Base-by-base conservation (phyloP, 2,797 vertebrate genomes). In the Thripadectes ignobilis region DNA sequence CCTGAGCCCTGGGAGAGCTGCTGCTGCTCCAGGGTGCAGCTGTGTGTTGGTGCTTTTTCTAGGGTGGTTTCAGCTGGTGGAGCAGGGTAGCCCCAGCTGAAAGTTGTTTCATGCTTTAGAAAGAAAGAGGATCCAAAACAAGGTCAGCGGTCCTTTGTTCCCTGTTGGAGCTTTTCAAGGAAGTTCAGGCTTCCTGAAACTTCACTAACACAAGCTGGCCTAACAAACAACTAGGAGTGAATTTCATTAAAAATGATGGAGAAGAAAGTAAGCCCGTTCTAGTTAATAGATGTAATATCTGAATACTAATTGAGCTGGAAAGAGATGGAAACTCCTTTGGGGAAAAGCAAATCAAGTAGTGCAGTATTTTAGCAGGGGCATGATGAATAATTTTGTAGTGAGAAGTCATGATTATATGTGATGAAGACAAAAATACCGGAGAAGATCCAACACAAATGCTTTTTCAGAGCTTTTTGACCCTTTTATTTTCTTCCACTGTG, bases 381-480 rank as follows among this genome's bases (percentile, higher is more conserved):
- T 0, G 8, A 73, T 30, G 36, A 89, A 48, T 24, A 78, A 81
- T 78, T 88, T 68, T 81, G n/a, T 52, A 62, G 57, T 77, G 66
- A 72, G 24, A 75, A 66, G n/a, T 39, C 66, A 75, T 22, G 45
- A 77, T 73, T 48, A 38, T 5, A 52, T 18, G 18, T 32, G 54
- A 81, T 57, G 63, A 86, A 89, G 68, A 51, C 48, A 95, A 68
- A 83, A 93, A 89, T 23, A 55, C 43, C 49, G 68, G 74, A 67
- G 57, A 77, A 71, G 34, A 72, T 74, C 71, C 45, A n/a, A 49
- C 61, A 61, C 7, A 75, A 80, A 72, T 1, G 7, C 26, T 23
- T 49, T 68, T 38, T 43, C 41, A 45, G 30, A 69, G 30, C 23
- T 84, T 58, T 93, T 81, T 67, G 39, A 71, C 8, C 19, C n/a